phyloP scores from a whole-genome alignment of 2,888 invertebrate species.

The Lithodes maja region DNA sequence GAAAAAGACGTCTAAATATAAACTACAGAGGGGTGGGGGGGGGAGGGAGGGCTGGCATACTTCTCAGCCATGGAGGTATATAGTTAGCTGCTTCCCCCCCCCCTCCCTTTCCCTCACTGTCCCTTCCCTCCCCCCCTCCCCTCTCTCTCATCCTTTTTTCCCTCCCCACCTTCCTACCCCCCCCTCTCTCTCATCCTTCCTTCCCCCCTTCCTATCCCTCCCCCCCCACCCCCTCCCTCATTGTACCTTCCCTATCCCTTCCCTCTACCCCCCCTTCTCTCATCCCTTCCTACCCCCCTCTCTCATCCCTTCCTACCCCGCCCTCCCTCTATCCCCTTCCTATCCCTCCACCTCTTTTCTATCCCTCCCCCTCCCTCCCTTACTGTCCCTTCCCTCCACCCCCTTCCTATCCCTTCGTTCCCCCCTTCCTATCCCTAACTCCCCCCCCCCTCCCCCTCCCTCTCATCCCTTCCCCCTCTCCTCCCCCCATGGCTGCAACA shows the following conservation, averaged over 20 bases:
- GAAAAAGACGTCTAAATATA: not conserved
- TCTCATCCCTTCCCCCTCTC: not conserved
- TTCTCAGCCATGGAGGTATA: not conserved
- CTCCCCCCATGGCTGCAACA: not conserved
- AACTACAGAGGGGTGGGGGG: not conserved
- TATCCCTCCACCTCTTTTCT: not conserved
- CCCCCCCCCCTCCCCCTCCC: not conserved
- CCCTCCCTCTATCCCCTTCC: not conserved
- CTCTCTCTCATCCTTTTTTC: not conserved
- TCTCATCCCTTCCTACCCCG: not conserved
- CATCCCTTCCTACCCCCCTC: not conserved
- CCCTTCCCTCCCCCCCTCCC: not conserved
- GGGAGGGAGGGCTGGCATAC: not conserved
- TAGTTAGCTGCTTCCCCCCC: constrained; percentile 7
- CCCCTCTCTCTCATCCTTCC: not conserved
- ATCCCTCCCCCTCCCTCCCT: not conserved
- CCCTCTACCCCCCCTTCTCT: not conserved
- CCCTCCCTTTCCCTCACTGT: not conserved
- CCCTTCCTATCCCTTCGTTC: not conserved
- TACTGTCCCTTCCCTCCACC: not conserved
- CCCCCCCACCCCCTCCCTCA: not conserved
- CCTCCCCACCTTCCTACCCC: not conserved
- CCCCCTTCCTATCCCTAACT: not conserved
- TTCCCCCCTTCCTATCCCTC: not conserved
- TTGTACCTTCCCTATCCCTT: not conserved